Percentiles rank a stretch among this genome's conserved stretches.
These are phyloP conservation scores for Centropus bengalensis DNA, from an alignment of 2,113 vertebrate genomes.

Conservation along the genomic window DNA sequence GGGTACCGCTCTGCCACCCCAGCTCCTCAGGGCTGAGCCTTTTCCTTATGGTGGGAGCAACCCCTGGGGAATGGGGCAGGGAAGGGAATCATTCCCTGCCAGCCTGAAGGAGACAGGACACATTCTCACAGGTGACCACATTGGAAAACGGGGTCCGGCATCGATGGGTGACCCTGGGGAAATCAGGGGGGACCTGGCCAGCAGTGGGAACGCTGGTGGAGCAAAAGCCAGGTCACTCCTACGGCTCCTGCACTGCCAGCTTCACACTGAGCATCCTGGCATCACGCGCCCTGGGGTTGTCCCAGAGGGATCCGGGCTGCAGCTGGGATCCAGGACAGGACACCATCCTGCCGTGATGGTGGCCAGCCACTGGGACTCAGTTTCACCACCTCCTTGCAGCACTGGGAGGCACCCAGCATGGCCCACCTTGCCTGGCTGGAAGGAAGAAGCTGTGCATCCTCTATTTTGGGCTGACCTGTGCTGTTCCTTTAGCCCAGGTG, in stretches of 20 bases:
- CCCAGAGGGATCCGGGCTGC: no score
- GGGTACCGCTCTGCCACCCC: not conserved
- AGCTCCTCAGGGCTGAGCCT: not conserved
- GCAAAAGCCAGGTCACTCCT: not conserved
- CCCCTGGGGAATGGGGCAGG: not conserved
- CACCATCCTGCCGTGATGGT: not conserved
- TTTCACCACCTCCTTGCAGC: not conserved
- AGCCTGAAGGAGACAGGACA: no score
- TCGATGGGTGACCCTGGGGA: accelerated
- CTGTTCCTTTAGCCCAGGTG: not conserved
- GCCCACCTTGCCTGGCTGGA: not conserved
- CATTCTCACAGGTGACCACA: not conserved
- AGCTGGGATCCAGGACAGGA: not conserved
- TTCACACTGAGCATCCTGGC: accelerated
- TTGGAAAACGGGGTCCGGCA: accelerated
- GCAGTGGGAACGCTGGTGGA: accelerated
- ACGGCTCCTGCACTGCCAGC: not conserved
- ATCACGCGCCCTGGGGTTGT: no score
- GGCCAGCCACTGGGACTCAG: not conserved
- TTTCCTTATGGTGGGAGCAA: accelerated
- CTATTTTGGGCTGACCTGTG: not conserved
- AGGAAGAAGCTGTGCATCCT: not conserved
- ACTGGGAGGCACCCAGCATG: not conserved
- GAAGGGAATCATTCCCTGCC: accelerated
- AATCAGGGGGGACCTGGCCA: not conserved